phyloP scores from a whole-genome alignment of 2,113 vertebrate genomes.

The Atrichornis clamosus region DNA sequence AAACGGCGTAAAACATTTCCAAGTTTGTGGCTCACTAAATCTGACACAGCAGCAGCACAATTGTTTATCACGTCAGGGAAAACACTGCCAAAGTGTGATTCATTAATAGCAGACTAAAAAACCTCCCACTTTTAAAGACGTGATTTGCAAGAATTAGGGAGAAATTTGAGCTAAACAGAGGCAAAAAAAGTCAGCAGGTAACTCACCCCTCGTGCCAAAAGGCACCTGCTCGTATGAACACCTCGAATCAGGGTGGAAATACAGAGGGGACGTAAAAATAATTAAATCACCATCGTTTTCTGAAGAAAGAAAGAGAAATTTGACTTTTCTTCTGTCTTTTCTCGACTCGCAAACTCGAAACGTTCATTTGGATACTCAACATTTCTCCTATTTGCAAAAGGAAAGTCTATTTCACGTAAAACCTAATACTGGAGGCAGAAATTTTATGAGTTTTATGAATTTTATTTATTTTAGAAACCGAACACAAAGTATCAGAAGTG shows the following conservation, averaged over 20 bases:
- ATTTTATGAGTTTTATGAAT: neutral
- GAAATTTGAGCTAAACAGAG: accelerated
- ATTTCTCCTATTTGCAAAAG: neutral
- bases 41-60: neutral
- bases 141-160: neutral
- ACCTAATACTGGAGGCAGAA: neutral
- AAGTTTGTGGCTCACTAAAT: conserved; percentile 9
- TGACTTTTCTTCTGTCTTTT: neutral
- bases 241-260: neutral
- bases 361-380: neutral
- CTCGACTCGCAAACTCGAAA: neutral
- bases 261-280: neutral
- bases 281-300: accelerated
- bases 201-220: neutral
- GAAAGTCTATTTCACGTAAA: neutral
- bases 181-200: neutral
- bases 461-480: too few relatives aligned
- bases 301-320: neutral
- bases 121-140: neutral
- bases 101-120: neutral
- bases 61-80: neutral
- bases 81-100: neutral
- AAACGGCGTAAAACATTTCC: neutral
- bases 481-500: neutral
- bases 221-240: accelerated